Percentiles rank a stretch among this genome's conserved stretches.
These are phyloP conservation scores for Panthera leo DNA, from an alignment of 2,113 vertebrate species.

Conservation along the genomic window DNA sequence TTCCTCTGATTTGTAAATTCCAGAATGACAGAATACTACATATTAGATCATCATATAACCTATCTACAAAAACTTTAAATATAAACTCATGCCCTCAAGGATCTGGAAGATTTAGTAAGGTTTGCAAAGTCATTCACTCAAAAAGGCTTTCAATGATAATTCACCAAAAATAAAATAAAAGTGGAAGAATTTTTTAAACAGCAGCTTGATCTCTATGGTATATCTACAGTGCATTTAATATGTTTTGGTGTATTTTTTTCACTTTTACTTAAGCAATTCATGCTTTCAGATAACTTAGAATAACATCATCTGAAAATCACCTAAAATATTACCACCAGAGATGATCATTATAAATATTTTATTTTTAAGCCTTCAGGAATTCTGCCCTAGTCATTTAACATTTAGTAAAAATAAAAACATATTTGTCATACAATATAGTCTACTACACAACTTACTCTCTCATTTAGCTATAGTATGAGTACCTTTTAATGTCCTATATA, in stretches of 20 bases:
- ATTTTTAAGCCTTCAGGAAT: background rate
- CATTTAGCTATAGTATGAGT: background rate
- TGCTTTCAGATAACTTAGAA: slow-evolving; percentile 23
- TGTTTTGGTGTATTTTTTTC: background rate
- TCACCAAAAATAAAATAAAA: slow-evolving; percentile 49
- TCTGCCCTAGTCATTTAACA: slow-evolving; percentile 6
- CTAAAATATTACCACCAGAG: slow-evolving; percentile 17
- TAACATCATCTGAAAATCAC: background rate
- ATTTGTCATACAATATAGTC: background rate
- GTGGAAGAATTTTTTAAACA: background rate
- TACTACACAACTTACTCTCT: background rate
- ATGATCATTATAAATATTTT: background rate
- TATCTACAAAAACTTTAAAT: background rate
- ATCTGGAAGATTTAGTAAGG: slow-evolving; percentile 4
- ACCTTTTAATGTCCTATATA: background rate
- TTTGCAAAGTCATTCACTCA: slow-evolving; percentile 34
- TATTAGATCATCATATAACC: background rate
- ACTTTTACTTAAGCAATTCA: background rate
- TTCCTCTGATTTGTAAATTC: background rate
- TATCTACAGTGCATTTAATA: background rate
- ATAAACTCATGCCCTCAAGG: background rate
- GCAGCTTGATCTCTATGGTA: background rate
- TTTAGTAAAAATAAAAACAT: slow-evolving; percentile 4
- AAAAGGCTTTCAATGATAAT: slow-evolving; percentile 1
- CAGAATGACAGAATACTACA: background rate